Base-by-base conservation (phyloP, 2,797 vertebrate genomes). In the Gouania willdenowi region DNA sequence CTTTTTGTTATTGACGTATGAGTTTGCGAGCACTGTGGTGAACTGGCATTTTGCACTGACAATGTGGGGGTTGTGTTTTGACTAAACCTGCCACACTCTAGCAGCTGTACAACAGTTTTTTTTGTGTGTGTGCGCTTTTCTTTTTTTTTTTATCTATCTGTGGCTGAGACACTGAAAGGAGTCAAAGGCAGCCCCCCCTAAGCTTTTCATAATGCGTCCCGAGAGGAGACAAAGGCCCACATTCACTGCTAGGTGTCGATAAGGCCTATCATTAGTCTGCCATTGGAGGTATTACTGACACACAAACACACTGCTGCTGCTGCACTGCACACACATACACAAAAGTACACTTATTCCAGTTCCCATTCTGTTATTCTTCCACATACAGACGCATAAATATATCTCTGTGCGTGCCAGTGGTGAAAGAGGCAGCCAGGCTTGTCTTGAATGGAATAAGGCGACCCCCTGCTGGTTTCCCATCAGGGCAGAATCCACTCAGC, bases 221-320 rank as follows among this genome's bases (percentile, higher is more conserved):
- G 33, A 46, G 43, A 73, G 72, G 56, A 76, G 81, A 85, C 84
- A 87, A 86, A 87, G 82, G 65, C 73, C 64, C 11, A 48, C 67
- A 82, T 83, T 88, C 77, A 85, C 74, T 84, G 85, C 64, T 74
- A 72, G 71, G 77, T 81, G 81, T 84, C 71, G 78, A 85, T 84
- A 84, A 86, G 78, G 81, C 81, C 81, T 79, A 81, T 85, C 81
- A 82, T 83, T 84, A 83, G 80, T 68, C 79, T 82, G 75, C 77
- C 75, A 73, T 77, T 83, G 75, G 81, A 62, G 68, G 77, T 77
- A 81, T 77, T 78, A 81, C 73, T 52, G 49, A 66, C 71, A 63
- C 68, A 61, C 64, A 77, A 51, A 68, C 44, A 61, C 38, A 57
- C 40, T 20, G 19, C n/a, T n/a, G n/a, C n/a, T n/a, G n/a, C n/a